These are phyloP conservation scores for Pogonocherus hispidulus DNA, from an alignment of 2,888 invertebrate genomes.

Conservation along the genomic window DNA sequence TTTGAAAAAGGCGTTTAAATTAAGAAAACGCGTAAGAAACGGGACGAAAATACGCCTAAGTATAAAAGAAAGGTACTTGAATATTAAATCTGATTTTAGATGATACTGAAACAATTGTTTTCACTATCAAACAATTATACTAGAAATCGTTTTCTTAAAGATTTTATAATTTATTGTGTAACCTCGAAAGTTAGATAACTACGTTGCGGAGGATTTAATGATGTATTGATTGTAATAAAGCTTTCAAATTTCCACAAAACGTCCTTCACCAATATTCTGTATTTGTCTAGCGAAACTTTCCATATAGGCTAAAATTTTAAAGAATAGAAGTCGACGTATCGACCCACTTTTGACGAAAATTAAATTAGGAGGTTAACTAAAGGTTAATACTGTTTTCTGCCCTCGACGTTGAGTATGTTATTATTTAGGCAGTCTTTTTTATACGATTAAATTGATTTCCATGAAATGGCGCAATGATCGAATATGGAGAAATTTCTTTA, in stretches of 20 bases:
- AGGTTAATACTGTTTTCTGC: neutral
- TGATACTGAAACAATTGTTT: too few species aligned
- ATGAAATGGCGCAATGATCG: too few species aligned
- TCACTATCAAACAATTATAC: too few species aligned
- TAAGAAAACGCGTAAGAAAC: too few species aligned
- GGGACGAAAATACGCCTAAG: too few species aligned
- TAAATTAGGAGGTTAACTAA: neutral
- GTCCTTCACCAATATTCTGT: slow-evolving; percentile 10
- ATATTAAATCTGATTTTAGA: too few species aligned
- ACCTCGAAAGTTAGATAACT: too few species aligned
- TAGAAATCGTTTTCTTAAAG: too few species aligned
- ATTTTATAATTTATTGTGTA: too few species aligned
- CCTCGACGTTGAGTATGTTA: neutral
- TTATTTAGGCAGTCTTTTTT: neutral
- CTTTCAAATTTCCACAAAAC: slow-evolving; percentile 22
- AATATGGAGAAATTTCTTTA: too few species aligned
- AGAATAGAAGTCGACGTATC: slow-evolving; percentile 2
- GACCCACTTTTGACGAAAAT: neutral
- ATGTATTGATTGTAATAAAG: slow-evolving; percentile 14
- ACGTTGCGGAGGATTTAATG: neutral
- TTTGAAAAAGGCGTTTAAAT: too few species aligned
- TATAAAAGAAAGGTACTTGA: too few species aligned
- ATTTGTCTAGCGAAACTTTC: slow-evolving; percentile 16
- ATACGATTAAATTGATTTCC: neutral
- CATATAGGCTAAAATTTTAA: slow-evolving; percentile 2